These are phyloP conservation scores for Nerophis ophidion DNA, from an alignment of 2,113 vertebrate species.

Conservation along the genomic window DNA sequence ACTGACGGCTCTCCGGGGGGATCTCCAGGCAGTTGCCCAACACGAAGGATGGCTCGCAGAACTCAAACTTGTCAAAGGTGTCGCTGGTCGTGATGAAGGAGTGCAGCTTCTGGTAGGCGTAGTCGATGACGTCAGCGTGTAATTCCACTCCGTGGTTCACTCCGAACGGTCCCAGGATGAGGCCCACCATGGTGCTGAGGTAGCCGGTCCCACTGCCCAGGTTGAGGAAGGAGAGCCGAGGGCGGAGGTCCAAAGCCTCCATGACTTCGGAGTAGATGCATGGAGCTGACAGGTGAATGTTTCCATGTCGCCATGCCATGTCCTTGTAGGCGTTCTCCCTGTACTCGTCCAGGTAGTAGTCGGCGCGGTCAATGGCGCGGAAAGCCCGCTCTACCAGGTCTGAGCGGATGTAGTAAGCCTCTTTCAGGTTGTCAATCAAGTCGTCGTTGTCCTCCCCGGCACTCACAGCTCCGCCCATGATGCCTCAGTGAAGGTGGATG, in stretches of 20 bases:
- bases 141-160: conserved; percentile 94
- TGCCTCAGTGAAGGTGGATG: conserved; percentile 33
- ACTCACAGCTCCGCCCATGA: conserved; percentile 95
- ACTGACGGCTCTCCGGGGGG: conserved; percentile 83
- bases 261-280: conserved; percentile 99
- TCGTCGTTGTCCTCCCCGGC: conserved; percentile 97
- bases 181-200: conserved; percentile 97
- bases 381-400: conserved; percentile 92
- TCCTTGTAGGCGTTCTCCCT: conserved; percentile 95
- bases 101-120: conserved; percentile 91
- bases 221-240: conserved; percentile 92
- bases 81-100: conserved; percentile 93
- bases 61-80: conserved; percentile 98
- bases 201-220: conserved; percentile 96
- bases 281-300: conserved; percentile 94
- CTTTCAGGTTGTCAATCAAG: conserved; percentile 93
- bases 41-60: conserved; percentile 94
- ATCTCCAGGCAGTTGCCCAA: conserved; percentile 93
- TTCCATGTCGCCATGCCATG: conserved; percentile 93
- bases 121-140: conserved; percentile 89
- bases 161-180: conserved; percentile 92
- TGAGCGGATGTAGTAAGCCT: conserved; percentile 92
- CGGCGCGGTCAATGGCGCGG: conserved; percentile 87
- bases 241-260: conserved; percentile 93
- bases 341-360: conserved; percentile 97